Evolutionary conservation across 2,888 invertebrate genomes (phyloP).

Genomic region (Pharmacophagus antenor): DNA sequence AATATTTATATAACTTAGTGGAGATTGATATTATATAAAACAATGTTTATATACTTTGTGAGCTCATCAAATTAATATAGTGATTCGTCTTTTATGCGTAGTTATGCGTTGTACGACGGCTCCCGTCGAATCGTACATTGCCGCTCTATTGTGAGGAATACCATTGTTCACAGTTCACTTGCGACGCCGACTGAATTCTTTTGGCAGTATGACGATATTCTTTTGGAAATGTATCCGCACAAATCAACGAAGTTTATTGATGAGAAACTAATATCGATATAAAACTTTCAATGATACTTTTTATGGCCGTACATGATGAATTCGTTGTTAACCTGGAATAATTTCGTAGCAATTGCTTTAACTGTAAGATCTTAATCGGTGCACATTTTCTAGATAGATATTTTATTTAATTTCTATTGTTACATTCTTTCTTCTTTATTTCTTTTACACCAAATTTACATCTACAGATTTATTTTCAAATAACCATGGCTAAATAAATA

Average conservation of each 20-base stretch:
- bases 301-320: background rate
- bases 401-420: too few species aligned
- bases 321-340: background rate
- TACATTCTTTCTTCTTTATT: background rate
- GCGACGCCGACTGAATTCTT: constrained; percentile 31
- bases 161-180: constrained; percentile 40
- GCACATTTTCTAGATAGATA: too few species aligned
- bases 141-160: constrained; percentile 34
- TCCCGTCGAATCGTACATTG: constrained; percentile 27
- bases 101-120: constrained; percentile 16
- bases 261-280: constrained; percentile 11
- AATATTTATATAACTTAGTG: background rate
- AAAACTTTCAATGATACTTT: constrained; percentile 10
- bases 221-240: constrained; percentile 18
- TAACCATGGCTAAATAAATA: too few species aligned
- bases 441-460: background rate
- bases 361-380: background rate
- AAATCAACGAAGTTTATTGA: constrained; percentile 23
- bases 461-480: background rate
- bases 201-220: constrained; percentile 19
- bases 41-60: constrained; percentile 6
- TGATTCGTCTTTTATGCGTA: constrained; percentile 32
- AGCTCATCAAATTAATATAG: constrained; percentile 28
- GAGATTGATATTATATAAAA: background rate
- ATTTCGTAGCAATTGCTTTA: background rate